Evolutionary conservation across 2,113 vertebrate species (phyloP), one percentile per base, ranked within the genome.

Genomic region (Leuciscus idus): DNA sequence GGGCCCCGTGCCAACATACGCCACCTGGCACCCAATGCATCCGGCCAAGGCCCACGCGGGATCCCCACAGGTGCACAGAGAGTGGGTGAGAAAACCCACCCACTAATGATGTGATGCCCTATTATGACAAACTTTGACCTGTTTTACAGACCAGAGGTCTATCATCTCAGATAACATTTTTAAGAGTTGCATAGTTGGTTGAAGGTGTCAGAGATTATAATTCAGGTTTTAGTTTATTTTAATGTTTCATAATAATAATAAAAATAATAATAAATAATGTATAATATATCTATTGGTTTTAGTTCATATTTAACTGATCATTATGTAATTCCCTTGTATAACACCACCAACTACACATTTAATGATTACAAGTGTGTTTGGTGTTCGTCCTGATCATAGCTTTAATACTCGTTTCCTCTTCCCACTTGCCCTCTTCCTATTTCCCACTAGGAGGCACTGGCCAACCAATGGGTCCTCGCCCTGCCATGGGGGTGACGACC

Each of bases 1-100:
- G 98, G 98, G 68, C 98, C 98, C 0, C 96, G 98, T 59, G 95
- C 96, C 78, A 93, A 96, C 85, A 93, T 99, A 89, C 94, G 98
- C 90, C 97, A 99, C 87, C 93, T 98, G 91, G 92, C 95, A 87
- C 98, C 98, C 15, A 90, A 94, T 11, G 86, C 93, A 86, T 94
- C 91, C 73, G 76, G 95, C n/a, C 95, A 97, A 2, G 95, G 96
- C 89, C 96, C 97, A 81, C 95, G 97, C n/a, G 96, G 97, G 93
- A 94, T 95, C 89, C 94, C 96, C 23, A 91, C 95, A 4, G 92
- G 95, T 86, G 91, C 95, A 85, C 96, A 97, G 93, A 94, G 96
- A 95, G 94, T 96, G 88, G 96, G 96, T 97, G 94, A 96, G 93
- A 88, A 89, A 84, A 76, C 66, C 88, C 66, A 83, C 81, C 55